phyloP scores from a whole-genome alignment of 2,113 vertebrate species.

The Anser brachyrhynchus region DNA sequence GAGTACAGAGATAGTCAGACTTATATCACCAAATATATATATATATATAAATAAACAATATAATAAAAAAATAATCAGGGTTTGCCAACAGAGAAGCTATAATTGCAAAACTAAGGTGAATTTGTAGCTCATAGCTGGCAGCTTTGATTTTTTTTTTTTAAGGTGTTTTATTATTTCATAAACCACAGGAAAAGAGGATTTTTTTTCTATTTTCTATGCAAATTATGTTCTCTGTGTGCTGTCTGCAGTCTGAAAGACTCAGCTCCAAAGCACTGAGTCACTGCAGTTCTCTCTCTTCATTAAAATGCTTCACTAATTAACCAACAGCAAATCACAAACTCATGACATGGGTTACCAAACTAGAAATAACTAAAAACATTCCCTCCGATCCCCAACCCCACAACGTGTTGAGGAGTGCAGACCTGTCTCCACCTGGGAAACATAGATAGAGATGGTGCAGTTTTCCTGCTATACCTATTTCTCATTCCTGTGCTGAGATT shows the following conservation, averaged over 20 bases:
- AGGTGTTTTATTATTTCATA: not conserved
- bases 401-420: accelerated
- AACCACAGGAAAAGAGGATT: not conserved
- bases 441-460: accelerated
- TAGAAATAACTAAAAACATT: not conserved
- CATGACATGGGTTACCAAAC: not conserved
- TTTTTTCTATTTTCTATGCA: not conserved
- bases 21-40: not conserved
- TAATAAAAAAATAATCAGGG: too few species aligned
- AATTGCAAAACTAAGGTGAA: not conserved
- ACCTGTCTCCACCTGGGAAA: not conserved
- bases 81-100: not conserved
- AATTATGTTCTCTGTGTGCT: not conserved
- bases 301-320: not conserved
- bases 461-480: not conserved
- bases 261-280: not conserved
- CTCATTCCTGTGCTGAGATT: not conserved
- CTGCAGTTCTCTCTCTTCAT: not conserved
- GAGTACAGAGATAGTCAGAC: not conserved
- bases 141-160: not conserved
- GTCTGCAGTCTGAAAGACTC: not conserved
- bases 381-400: accelerated
- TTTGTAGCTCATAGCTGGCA: not conserved
- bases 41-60: too few species aligned
- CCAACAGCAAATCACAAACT: not conserved